Evolutionary conservation across 1,140 invertebrate genomes (phyloP).

Genomic region (Drosophila subpulchrella): DNA sequence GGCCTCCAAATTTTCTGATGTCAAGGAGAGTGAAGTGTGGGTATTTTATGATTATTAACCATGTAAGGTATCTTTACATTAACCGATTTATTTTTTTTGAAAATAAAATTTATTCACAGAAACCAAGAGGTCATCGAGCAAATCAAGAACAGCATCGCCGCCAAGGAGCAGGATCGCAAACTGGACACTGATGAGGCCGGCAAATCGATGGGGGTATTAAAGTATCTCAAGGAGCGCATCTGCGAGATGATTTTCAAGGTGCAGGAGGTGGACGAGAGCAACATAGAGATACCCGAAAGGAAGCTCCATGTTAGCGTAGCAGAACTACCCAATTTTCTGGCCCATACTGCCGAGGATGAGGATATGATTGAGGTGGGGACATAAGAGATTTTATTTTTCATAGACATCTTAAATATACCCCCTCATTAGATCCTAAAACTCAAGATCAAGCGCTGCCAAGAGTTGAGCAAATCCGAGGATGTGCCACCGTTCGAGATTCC

Average conservation of each 20-base stretch:
- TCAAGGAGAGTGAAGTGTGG: constrained; percentile 92
- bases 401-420: background rate
- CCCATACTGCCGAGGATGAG: constrained; percentile 69
- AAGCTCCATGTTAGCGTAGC: constrained; percentile 66
- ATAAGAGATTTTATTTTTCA: background rate
- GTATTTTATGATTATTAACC: constrained; percentile 46
- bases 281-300: constrained; percentile 63
- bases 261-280: constrained; percentile 81
- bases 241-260: constrained; percentile 84
- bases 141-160: constrained; percentile 86
- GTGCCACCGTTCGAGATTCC: constrained; percentile 63
- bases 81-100: no score
- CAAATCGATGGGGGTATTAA: constrained; percentile 85
- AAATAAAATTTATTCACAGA: constrained; percentile 77
- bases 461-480: constrained; percentile 70
- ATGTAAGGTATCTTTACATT: background rate
- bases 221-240: constrained; percentile 85
- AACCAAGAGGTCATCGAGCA: constrained; percentile 88
- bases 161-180: constrained; percentile 85
- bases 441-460: constrained; percentile 77
- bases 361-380: constrained; percentile 72
- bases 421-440: constrained; percentile 67
- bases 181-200: constrained; percentile 82
- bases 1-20: constrained; percentile 91
- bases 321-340: constrained; percentile 70